phyloP scores from a whole-genome alignment of 1,140 invertebrate species.

The Bombus consobrinus region DNA sequence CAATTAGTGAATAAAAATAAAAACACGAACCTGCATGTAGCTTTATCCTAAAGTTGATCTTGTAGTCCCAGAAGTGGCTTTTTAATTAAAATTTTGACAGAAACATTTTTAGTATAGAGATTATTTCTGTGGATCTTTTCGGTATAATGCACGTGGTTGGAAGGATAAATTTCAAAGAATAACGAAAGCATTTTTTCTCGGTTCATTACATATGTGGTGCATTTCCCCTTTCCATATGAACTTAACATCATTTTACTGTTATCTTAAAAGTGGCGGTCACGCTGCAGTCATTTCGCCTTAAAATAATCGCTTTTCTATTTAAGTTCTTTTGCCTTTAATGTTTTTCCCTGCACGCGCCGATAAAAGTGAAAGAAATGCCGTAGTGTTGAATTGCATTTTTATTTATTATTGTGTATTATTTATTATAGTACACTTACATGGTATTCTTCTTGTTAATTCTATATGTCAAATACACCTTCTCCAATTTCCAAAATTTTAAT shows the following conservation, averaged over 20 bases:
- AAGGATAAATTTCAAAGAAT: conserved; percentile 40
- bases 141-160: background rate
- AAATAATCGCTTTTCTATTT: conserved; percentile 27
- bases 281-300: background rate
- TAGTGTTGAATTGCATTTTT: no score
- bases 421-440: no score
- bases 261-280: conserved; percentile 27
- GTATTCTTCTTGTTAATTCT: background rate
- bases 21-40: background rate
- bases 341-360: background rate
- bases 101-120: background rate
- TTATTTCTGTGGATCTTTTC: conserved; percentile 6
- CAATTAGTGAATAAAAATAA: background rate
- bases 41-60: background rate
- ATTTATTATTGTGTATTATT: background rate
- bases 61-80: background rate
- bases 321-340: background rate
- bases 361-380: background rate
- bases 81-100: conserved; percentile 17
- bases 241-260: conserved; percentile 31
- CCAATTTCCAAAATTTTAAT: background rate
- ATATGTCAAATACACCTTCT: background rate
- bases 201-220: conserved; percentile 44
- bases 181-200: conserved; percentile 33
- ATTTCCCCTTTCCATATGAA: conserved; percentile 32